A percentile compares a stretch with the other conserved stretches of the same genome.
phyloP scores from a whole-genome alignment of 1,140 invertebrate genomes.

The Calliopsis andreniformis region DNA sequence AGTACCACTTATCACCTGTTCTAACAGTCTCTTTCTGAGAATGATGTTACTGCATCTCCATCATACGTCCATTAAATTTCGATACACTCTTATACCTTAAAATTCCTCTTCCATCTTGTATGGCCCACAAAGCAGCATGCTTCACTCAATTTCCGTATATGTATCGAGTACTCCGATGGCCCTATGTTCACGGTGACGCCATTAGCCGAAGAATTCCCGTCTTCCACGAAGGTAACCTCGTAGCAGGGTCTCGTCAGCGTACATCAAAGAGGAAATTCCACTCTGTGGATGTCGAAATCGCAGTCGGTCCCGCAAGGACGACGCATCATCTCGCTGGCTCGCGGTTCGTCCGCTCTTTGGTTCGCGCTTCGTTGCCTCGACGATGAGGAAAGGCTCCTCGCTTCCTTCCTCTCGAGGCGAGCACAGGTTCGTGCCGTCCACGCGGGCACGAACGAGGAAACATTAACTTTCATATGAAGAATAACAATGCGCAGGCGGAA shows the following conservation, averaged over 20 bases:
- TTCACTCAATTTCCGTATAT: constrained; percentile 9
- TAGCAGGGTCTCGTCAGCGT: constrained; percentile 1
- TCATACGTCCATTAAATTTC: no score
- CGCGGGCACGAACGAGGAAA: constrained; percentile 48
- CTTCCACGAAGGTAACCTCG: background rate
- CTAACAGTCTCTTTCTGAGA: no score
- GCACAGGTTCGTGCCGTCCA: constrained; percentile 7
- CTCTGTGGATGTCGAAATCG: constrained; percentile 28
- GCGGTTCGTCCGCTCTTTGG: background rate
- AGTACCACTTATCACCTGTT: no score
- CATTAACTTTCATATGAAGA: constrained; percentile 35
- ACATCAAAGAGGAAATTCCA: constrained; percentile 37
- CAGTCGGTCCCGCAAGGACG: constrained; percentile 30
- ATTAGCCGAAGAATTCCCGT: constrained; percentile 19
- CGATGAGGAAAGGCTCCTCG: background rate
- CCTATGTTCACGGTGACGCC: constrained; percentile 14
- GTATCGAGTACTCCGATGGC: background rate
- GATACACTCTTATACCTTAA: no score
- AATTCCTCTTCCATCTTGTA: no score
- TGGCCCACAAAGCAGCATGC: no score
- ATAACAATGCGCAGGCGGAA: constrained; percentile 42
- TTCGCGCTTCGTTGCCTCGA: constrained; percentile 5
- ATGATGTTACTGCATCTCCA: no score
- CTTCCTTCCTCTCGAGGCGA: constrained; percentile 19
- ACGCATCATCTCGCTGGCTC: constrained; percentile 14